Conservation (phyloP, 2,113 vertebrate species). For the Cyanoramphus novaezelandiae region DNA sequence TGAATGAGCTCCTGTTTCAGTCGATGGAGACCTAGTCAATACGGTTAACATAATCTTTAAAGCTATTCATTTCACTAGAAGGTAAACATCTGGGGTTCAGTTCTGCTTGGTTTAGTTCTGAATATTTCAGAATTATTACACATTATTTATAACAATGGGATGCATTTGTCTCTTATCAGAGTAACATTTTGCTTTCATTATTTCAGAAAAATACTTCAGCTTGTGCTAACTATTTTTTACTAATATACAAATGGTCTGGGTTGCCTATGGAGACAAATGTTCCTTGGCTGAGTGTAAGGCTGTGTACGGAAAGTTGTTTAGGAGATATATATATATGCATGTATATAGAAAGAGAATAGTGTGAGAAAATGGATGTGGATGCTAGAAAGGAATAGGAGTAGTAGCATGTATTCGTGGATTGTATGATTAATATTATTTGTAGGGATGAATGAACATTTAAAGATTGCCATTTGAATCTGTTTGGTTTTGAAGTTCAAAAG, state of each 20-base stretch:
- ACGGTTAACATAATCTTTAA: not conserved
- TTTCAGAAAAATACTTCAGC: not conserved
- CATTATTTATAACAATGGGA: not conserved
- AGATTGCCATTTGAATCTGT: not conserved
- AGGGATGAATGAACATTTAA: not conserved
- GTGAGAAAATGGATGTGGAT: not conserved
- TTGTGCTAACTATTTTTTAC: not conserved
- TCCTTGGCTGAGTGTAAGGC: not conserved
- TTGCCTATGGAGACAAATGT: conserved; percentile 47
- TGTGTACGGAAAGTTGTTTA: not conserved
- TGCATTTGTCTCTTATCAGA: not conserved
- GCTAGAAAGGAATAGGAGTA: not conserved
- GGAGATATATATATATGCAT: not conserved
- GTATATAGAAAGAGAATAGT: not conserved
- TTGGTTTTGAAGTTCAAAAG: conserved; percentile 28
- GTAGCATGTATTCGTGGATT: not conserved
- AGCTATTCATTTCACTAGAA: not conserved
- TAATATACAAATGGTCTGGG: not conserved
- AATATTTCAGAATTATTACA: not conserved
- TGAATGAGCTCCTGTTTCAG: not conserved
- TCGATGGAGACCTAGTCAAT: not conserved
- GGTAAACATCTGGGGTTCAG: not conserved
- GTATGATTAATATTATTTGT: conserved; percentile 29
- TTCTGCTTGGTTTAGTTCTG: not conserved
- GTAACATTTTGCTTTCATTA: not conserved